A percentile compares a stretch with the other conserved stretches of the same genome.
Evolutionary conservation across 2,797 vertebrate genomes (phyloP).

Genomic region (Lepidocolaptes lacrymiger): DNA sequence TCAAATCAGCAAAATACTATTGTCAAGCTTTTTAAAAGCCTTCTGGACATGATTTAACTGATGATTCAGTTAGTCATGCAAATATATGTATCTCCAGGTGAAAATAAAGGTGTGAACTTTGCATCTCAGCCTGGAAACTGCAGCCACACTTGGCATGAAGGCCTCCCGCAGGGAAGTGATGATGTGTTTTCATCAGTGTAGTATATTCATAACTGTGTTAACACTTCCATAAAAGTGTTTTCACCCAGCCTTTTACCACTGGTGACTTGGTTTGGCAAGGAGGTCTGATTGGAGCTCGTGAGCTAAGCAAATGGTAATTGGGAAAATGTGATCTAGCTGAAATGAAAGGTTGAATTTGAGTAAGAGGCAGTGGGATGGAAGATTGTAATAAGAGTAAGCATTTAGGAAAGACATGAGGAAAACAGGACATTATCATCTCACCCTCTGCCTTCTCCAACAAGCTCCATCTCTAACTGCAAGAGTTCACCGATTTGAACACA

Average conservation of each 20-base stretch:
- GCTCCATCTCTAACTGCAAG: neutral
- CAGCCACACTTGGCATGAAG: neutral
- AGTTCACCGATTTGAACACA: neutral
- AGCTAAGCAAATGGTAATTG: neutral
- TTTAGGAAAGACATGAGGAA: neutral
- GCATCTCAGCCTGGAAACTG: neutral
- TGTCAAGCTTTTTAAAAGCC: neutral
- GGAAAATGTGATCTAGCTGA: neutral
- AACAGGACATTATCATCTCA: neutral
- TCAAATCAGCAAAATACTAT: neutral
- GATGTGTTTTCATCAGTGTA: neutral
- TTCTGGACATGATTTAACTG: neutral
- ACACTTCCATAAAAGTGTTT: neutral
- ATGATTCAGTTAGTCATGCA: neutral
- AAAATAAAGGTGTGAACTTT: neutral
- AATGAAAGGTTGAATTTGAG: neutral
- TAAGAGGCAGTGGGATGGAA: neutral
- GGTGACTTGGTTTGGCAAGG: neutral
- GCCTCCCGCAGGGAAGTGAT: accelerated
- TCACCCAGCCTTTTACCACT: neutral
- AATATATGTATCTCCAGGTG: neutral
- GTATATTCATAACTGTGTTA: neutral
- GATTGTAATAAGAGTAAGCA: neutral
- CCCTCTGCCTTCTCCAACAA: neutral
- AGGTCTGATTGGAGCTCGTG: neutral